Evolutionary conservation across 2,888 invertebrate genomes (phyloP), one percentile per base, ranked within the genome.

Genomic region (Troides aeacus): DNA sequence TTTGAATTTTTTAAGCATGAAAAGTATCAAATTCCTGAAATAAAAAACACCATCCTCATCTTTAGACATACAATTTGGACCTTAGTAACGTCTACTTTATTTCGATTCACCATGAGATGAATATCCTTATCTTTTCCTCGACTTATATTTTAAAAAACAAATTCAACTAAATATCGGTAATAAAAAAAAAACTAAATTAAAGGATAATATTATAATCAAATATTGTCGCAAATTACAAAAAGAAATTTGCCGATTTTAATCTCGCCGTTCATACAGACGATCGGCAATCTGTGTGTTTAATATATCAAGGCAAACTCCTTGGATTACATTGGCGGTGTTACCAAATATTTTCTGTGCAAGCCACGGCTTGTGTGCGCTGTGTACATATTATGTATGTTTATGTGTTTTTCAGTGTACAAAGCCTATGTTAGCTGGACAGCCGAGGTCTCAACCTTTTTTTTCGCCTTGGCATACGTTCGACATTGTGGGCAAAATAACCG

Each of bases 321-420:
- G 81, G 88, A 86, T 89, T 87, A 89, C 90, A 86, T 84, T 84
- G 83, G 82, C 81, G 83, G 83, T 83, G 86, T 90, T 87, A 84
- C 90, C 88, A 91, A 91, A 92, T 91, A 91, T 91, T 92, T 89
- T 90, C 84, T 82, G 84, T 89, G 89, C 85, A 87, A 88, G 89
- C 87, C 78, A 61, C 76, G 73, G 69, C 73, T 72, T 84, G 85
- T 88, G 87, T 87, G 80, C 81, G 81, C 78, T 80, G 85, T 82
- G 86, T 85, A 89, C 83, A 88, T 80, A 76, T 66, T 79, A 78
- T 84, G 82, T 86, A 78, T 84, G 82, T 82, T 80, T 83, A 78
- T 81, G 80, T 82, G 79, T 81, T 75, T 71, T 79, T 75, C 71
- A 87, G 82, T 87, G 84, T 85, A 80, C 78, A 78, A 80, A 83